Evolutionary conservation across 2,113 vertebrate species (phyloP).

Genomic region (Miniopterus natalensis): DNA sequence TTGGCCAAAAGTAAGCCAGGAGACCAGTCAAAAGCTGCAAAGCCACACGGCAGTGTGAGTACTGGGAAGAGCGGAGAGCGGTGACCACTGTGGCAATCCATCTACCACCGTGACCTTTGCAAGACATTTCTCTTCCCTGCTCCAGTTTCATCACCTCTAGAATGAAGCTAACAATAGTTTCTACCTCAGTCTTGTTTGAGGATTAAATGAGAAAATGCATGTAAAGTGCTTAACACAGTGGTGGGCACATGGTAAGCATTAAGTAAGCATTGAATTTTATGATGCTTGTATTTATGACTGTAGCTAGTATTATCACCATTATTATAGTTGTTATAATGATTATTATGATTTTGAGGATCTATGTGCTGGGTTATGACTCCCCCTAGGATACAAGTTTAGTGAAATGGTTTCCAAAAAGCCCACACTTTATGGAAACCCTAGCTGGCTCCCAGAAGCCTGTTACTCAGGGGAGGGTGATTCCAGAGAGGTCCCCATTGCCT

Average conservation of each 20-base stretch:
- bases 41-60: not conserved
- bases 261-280: constrained; percentile 29
- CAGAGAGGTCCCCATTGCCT: not conserved
- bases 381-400: not conserved
- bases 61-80: not conserved
- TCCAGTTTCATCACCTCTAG: not conserved
- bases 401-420: not conserved
- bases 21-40: not conserved
- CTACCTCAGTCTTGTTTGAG: not conserved
- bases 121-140: not conserved
- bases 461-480: not conserved
- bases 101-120: not conserved
- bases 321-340: constrained; percentile 12
- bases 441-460: not conserved
- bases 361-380: constrained; percentile 33
- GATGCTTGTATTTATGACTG: not conserved
- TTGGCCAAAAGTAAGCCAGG: not conserved
- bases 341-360: constrained; percentile 29
- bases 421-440: not conserved
- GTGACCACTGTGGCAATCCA: not conserved
- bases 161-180: not conserved
- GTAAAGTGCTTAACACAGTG: not conserved
- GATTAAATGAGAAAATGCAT: not conserved
- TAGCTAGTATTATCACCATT: not conserved
- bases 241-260: not conserved